Base-by-base conservation (phyloP, 2,797 vertebrate species). In the Toxotes lorentzi region DNA sequence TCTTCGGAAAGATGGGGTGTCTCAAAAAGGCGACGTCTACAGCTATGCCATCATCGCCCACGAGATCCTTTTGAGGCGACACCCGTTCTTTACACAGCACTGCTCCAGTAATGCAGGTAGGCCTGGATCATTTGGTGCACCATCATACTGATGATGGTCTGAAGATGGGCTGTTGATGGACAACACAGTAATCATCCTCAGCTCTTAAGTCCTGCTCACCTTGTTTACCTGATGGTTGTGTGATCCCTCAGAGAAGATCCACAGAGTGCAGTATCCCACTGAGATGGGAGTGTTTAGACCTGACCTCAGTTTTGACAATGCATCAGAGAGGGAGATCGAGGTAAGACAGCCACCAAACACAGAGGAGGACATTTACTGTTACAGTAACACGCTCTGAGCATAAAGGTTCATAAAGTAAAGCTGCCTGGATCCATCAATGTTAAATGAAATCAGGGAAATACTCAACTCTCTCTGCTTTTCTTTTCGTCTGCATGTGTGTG, bases 11-110 rank as follows among this genome's bases (percentile, higher is more conserved):
- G 91, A 94, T 19, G 95, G 92, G 0, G 85, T 95, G 27, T 99
- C 98, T 68, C 98, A 98, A 88, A 99, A 98, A 87, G 98, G 98
- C 0, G 98, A 99, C 0, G 96, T 98, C 16, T 99, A 98, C 87
- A 97, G 98, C 93, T 99, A 96, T 0, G 97, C 95, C 40, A 96
- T 99, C 89, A 97, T 99, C 10, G 95, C 96, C 8, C 97, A 99
- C 72, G 98, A 99, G 94, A 99, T 99, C 57, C 85, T 98, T 11
- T 84, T 96, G 67, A 95, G 98, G 30, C 92, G 78, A 69, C 83
- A 91, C 14, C 96, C 97, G 0, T 99, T 99, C 90, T 96, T 97
- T 64, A 96, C 95, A 0, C 3, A 88, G 57, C 73, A 43, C 70
- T 97, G 95, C 81, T 70, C 82, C 4, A 89, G 97, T 71, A 88